These are phyloP conservation scores for Melieria omissa DNA, from an alignment of 2,888 invertebrate species.

Conservation along the genomic window DNA sequence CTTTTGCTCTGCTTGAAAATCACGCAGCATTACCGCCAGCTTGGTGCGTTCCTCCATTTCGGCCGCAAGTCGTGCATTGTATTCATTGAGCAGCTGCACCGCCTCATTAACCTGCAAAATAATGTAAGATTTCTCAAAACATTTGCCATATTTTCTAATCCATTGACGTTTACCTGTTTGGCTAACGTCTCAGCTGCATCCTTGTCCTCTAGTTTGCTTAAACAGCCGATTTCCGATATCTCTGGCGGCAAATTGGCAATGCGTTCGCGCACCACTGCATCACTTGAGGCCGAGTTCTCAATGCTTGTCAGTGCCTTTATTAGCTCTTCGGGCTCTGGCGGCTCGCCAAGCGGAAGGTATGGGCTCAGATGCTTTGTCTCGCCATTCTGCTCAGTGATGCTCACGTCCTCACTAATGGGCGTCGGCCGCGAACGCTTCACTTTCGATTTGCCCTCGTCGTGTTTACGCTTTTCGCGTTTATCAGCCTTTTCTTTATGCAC, in stretches of 20 bases:
- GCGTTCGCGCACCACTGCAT: constrained; percentile 90
- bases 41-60: constrained; percentile 92
- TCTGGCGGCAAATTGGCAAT: constrained; percentile 94
- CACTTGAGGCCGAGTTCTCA: constrained; percentile 95
- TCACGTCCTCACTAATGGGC: constrained; percentile 68
- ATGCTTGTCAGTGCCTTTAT: constrained; percentile 85
- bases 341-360: constrained; percentile 81
- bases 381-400: constrained; percentile 63
- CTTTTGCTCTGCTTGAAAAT: constrained; percentile 88
- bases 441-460: constrained; percentile 57
- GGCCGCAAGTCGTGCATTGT: constrained; percentile 84
- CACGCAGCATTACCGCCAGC: constrained; percentile 86
- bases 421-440: constrained; percentile 62
- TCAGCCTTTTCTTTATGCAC: constrained; percentile 49
- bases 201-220: constrained; percentile 87
- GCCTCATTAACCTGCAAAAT: constrained; percentile 76
- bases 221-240: constrained; percentile 89
- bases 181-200: constrained; percentile 83
- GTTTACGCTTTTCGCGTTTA: constrained; percentile 61
- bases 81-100: constrained; percentile 84
- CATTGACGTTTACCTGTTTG: constrained; percentile 76
- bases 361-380: constrained; percentile 83
- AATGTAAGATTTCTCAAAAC: background rate
- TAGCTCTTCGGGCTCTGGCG: constrained; percentile 92
- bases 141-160: background rate